phyloP scores from a whole-genome alignment of 1,140 invertebrate genomes.

The Pseudoatta argentina region DNA sequence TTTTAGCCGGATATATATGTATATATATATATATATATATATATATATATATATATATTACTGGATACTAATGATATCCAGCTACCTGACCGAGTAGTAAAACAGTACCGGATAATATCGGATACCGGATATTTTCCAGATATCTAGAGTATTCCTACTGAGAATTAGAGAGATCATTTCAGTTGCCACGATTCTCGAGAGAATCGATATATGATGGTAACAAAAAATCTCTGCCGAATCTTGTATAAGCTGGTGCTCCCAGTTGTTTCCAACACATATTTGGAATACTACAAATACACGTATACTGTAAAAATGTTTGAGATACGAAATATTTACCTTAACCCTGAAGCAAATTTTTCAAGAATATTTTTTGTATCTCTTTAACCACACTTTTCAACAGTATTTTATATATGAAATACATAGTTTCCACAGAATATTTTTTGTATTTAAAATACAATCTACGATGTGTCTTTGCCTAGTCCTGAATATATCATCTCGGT shows the following conservation, averaged over 20 bases:
- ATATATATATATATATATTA: too few species aligned
- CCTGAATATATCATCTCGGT: constrained; percentile 6
- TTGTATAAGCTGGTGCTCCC: constrained; percentile 85
- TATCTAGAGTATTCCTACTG: too few species aligned
- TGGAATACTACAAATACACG: too few species aligned
- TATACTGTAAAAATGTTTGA: constrained; percentile 7
- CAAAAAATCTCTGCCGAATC: constrained; percentile 84
- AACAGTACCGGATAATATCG: too few species aligned
- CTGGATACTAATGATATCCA: too few species aligned
- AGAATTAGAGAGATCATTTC: constrained; percentile 83
- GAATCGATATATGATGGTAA: constrained; percentile 72
- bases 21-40: too few species aligned
- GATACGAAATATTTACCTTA: background rate
- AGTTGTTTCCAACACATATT: constrained; percentile 75
- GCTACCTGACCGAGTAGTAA: too few species aligned
- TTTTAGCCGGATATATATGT: too few species aligned
- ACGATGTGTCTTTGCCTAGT: constrained; percentile 8
- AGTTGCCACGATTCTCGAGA: constrained; percentile 84
- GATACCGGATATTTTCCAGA: too few species aligned
- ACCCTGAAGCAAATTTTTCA: constrained; percentile 14
- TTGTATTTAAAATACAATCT: constrained; percentile 25
- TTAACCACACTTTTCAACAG: background rate
- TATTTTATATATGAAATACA: background rate
- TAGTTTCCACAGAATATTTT: constrained; percentile 10
- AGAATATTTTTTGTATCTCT: constrained; percentile 25